Evolutionary conservation across 2,888 invertebrate species (phyloP).

Genomic region (Gryllus longicercus): DNA sequence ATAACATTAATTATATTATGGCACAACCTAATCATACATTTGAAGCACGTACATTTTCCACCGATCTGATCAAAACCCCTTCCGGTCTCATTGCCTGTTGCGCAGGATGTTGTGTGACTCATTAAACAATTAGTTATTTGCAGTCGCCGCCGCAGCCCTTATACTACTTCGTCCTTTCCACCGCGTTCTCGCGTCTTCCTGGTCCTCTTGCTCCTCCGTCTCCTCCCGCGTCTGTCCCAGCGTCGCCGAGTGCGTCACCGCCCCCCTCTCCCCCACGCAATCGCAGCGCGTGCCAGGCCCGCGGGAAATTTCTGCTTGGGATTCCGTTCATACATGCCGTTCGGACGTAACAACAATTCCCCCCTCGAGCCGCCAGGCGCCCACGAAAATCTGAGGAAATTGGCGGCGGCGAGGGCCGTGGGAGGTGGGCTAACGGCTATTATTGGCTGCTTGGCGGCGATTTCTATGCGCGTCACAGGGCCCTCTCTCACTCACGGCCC

Average conservation of each 20-base stretch:
- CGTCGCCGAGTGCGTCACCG: neutral
- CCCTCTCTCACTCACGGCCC: constrained; percentile 33
- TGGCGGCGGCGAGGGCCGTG: constrained; percentile 43
- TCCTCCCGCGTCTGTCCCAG: neutral
- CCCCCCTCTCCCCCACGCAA: constrained; percentile 17
- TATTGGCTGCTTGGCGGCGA: constrained; percentile 51
- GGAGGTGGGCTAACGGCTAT: constrained; percentile 43
- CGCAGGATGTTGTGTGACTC: no score
- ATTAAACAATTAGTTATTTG: no score
- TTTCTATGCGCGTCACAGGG: constrained; percentile 52
- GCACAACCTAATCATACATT: no score
- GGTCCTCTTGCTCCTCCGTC: no score
- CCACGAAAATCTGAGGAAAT: constrained; percentile 49
- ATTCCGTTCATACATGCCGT: constrained; percentile 42
- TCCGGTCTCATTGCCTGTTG: no score
- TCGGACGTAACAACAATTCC: constrained; percentile 47
- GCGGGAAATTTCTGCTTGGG: constrained; percentile 41
- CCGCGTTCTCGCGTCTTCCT: no score
- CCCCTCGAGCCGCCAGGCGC: constrained; percentile 39
- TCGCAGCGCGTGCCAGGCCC: constrained; percentile 21
- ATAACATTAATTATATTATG: no score
- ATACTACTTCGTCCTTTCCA: no score
- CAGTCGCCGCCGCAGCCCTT: no score
- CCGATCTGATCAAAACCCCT: no score
- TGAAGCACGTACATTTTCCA: no score